These are phyloP conservation scores for Caenorhabditis angaria DNA, from an alignment of 2,888 invertebrate species.

Conservation along the genomic window DNA sequence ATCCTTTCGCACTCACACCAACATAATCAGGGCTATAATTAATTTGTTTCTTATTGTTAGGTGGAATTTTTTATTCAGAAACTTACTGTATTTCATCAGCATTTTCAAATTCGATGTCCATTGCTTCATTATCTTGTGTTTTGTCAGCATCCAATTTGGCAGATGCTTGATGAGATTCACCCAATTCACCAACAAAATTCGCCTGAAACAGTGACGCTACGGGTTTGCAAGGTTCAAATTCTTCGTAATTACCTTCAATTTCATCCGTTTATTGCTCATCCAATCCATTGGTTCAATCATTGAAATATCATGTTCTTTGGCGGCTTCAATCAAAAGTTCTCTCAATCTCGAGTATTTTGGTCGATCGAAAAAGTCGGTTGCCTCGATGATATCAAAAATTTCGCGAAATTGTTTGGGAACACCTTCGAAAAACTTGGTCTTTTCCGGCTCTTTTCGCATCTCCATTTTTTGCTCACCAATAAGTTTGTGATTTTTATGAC, in stretches of 20 bases:
- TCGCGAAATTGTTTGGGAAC: constrained; percentile 58
- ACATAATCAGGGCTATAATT: no score
- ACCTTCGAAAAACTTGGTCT: constrained; percentile 48
- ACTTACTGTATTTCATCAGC: constrained; percentile 21
- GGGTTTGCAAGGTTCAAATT: no score
- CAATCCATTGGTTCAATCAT: constrained; percentile 60
- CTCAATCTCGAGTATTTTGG: constrained; percentile 54
- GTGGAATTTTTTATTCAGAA: no score
- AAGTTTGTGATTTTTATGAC: constrained; percentile 52
- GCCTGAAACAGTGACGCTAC: no score
- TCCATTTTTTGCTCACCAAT: constrained; percentile 44
- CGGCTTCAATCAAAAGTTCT: constrained; percentile 44
- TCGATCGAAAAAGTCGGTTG: constrained; percentile 49
- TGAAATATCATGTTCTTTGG: constrained; percentile 42
- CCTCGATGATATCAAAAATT: constrained; percentile 57
- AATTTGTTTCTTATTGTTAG: no score
- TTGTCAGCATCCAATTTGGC: constrained; percentile 28
- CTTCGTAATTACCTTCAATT: no score
- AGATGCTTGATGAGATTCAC: constrained; percentile 58
- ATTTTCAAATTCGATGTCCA: constrained; percentile 37
- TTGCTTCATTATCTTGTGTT: constrained; percentile 17
- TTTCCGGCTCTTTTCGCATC: constrained; percentile 30
- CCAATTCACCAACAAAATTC: constrained; percentile 56
- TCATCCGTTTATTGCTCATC: constrained; percentile 48
- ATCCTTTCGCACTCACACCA: no score